phyloP scores from a whole-genome alignment of 1,140 invertebrate species.

The Platyscapa corneri region DNA sequence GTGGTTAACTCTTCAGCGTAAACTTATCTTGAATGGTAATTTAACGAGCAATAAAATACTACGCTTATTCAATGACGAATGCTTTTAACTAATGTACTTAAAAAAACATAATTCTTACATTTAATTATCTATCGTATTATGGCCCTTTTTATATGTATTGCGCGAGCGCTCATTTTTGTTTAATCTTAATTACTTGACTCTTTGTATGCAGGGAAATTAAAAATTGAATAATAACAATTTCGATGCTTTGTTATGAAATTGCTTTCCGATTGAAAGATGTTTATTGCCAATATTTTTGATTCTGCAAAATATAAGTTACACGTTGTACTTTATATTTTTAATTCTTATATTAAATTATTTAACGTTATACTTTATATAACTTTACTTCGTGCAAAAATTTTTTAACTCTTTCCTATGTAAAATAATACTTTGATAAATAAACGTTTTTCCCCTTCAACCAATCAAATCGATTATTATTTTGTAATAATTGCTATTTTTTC shows the following conservation, averaged over 20 bases:
- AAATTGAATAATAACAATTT: not conserved
- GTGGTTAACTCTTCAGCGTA: not conserved
- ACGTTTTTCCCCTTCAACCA: too few relatives aligned
- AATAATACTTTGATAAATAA: too few relatives aligned
- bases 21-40: conserved; percentile 12
- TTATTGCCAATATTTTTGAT: not conserved
- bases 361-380: too few relatives aligned
- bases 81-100: not conserved
- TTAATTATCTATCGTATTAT: conserved; percentile 17
- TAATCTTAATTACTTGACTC: not conserved
- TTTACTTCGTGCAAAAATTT: too few relatives aligned
- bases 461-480: too few relatives aligned
- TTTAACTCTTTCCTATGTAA: too few relatives aligned
- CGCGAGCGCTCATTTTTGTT: not conserved
- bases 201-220: not conserved
- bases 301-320: not conserved
- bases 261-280: not conserved
- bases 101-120: conserved; percentile 10
- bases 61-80: not conserved
- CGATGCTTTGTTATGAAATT: not conserved
- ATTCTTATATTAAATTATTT: too few relatives aligned
- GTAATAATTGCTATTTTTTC: too few relatives aligned
- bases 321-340: not conserved
- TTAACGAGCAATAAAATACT: conserved; percentile 11
- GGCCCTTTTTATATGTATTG: not conserved